These are phyloP conservation scores for Eublepharis macularius DNA, from an alignment of 2,113 vertebrate genomes.

Conservation along the genomic window DNA sequence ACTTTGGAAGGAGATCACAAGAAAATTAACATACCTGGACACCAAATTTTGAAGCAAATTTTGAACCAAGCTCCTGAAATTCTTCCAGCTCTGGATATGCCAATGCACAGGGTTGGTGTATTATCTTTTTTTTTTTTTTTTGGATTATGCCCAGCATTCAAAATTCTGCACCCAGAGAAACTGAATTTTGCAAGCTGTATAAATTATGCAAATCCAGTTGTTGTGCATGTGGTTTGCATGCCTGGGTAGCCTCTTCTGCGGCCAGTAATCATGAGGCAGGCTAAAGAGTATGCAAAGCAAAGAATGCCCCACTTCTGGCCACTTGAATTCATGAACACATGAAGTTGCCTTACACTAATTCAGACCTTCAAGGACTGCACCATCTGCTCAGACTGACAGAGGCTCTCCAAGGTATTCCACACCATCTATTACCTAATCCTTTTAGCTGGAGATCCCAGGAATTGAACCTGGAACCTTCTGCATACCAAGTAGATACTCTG, in stretches of 20 bases:
- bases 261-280: background rate
- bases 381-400: no score
- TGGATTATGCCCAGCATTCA: background rate
- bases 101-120: background rate
- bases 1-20: background rate
- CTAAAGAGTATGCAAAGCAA: background rate
- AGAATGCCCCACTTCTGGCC: background rate
- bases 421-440: no score
- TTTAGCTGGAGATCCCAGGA: no score
- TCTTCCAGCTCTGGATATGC: background rate
- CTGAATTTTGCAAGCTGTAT: background rate
- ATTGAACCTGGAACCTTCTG: no score
- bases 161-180: background rate
- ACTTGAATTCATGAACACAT: background rate
- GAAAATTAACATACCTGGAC: no score
- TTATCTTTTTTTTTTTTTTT: no score
- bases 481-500: no score
- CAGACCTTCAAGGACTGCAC: no score
- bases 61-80: background rate
- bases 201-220: background rate
- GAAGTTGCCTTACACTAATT: no score
- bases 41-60: background rate
- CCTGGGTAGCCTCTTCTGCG: background rate
- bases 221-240: background rate
- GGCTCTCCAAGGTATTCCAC: no score